Evolutionary conservation across 2,113 vertebrate species (phyloP), one percentile per base, ranked within the genome.

Genomic region (Argyrosomus japonicus): DNA sequence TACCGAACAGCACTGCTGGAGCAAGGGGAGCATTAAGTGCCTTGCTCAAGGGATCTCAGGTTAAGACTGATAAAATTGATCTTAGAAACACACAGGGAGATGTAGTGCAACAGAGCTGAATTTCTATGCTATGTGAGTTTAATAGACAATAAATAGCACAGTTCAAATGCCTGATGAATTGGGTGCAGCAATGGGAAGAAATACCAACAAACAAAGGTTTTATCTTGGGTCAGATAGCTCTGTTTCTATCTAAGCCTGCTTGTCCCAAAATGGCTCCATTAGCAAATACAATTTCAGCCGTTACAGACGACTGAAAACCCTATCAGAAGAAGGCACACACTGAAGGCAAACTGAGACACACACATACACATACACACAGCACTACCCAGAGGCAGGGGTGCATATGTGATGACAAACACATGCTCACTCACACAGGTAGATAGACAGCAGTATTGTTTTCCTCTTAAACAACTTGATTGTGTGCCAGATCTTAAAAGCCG

Each of bases 211-310:
- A 91, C 85, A 88, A 83, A 87, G 57, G 68, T 83, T 50, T 89
- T 90, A 90, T 90, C 82, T 89, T 47, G 12, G 82, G 87, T 91
- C 84, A 88, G 83, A 91, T 90, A 77, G 82, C 48, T 79, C 70
- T 78, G 80, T 83, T 90, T 87, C 77, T 82, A 65, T 82, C 78
- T 85, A 79, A 84, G 82, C 70, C 79, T 27, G 68, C 82, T 85
- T 85, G 74, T 83, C 79, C 84, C 82, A 82, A 90, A 91, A 89
- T 82, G 83, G 78, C 76, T 91, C 90, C 83, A 91, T 94, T 93
- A 92, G 85, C 77, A 92, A 92, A 91, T 82, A 91, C 84, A 90
- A 91, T 93, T 93, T 88, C 87, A 91, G 79, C 71, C 77, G 84
- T 89, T 92, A 86, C 87, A 91, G 88, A 68, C 7, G 82, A 92